phyloP scores from a whole-genome alignment of 1,140 invertebrate genomes.

The Meloidogyne chitwoodi region DNA sequence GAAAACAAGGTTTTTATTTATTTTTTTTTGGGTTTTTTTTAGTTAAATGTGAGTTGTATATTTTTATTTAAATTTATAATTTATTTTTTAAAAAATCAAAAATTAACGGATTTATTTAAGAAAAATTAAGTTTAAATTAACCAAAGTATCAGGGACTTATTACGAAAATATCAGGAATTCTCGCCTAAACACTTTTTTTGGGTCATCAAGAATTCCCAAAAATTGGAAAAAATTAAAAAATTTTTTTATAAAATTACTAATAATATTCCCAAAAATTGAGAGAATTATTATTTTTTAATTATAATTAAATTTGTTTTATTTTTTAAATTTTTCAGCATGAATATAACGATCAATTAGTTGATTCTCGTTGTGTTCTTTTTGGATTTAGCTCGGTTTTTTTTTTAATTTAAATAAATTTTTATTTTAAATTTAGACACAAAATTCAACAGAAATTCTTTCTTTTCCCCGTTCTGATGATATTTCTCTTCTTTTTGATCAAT shows the following conservation, averaged over 20 bases:
- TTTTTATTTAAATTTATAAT: no score
- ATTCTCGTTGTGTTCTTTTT: conserved; percentile 46
- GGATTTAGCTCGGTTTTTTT: conserved; percentile 34
- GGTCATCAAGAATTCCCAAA: no score
- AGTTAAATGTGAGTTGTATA: no score
- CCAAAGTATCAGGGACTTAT: no score
- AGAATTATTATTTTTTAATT: background rate
- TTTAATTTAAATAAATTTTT: background rate
- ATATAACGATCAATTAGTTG: conserved; percentile 34
- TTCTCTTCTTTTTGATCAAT: conserved; percentile 25
- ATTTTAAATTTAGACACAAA: conserved; percentile 18
- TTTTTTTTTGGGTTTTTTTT: background rate
- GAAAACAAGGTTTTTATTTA: background rate
- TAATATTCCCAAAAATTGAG: no score
- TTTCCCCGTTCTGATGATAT: conserved; percentile 35
- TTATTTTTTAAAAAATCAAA: no score
- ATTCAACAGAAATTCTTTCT: conserved; percentile 26
- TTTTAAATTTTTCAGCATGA: conserved; percentile 30
- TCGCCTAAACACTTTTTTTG: no score
- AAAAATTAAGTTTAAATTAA: no score
- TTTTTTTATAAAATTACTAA: no score
- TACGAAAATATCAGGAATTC: no score
- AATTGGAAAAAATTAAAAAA: no score
- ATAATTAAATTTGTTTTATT: background rate
- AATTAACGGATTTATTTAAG: no score